Base-by-base conservation (phyloP, 53 echinoderm and acorn worm species). In the Astropecten irregularis region DNA sequence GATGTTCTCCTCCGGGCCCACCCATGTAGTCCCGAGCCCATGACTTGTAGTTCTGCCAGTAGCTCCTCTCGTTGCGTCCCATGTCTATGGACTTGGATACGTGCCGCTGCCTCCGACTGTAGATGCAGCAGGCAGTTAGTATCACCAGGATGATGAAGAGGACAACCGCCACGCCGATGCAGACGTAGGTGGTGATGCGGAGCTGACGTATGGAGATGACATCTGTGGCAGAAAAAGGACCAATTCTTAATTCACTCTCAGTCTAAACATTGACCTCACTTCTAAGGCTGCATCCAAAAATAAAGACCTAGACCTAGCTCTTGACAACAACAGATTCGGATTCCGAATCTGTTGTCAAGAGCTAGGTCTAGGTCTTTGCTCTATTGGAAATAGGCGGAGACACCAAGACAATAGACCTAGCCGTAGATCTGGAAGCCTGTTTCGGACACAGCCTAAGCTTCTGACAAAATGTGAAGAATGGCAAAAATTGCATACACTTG, bases 11-110 rank as follows among this genome's bases (percentile, higher is more conserved):
- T 4, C 57, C 55, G 1, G 74, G 74, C 15, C 74, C 74, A 0
- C 74, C 74, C 9, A 40, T 19, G 28, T 83, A 68, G 10, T 54
- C 69, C 20, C 2, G 26, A 38, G 69, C 83, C 55, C 55, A 83
- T 37, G 72, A 59, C 62, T 84, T 71, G 62, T 84, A 84, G 40
- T 72, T 84, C 84, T 84, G 84, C 84, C 84, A 84, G 61, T 84
- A 84, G 63, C 40, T 84, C 61, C 47, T 84, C 38, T 72, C 59
- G 4, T 37, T 62, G 34, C 55, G 71, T 22, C 55, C 84, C 72
- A 84, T 58, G 30, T 56, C 71, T 40, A 84, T 46, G 32, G 61
- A 62, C 49, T 71, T 63, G 60, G 50, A 34, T 34, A 15, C 28
- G 72, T 74, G 74, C 5, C 40, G 74, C 19, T 27, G 42, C 25